Base-by-base conservation (phyloP, 2,113 vertebrate species). In the Clarias magur region DNA sequence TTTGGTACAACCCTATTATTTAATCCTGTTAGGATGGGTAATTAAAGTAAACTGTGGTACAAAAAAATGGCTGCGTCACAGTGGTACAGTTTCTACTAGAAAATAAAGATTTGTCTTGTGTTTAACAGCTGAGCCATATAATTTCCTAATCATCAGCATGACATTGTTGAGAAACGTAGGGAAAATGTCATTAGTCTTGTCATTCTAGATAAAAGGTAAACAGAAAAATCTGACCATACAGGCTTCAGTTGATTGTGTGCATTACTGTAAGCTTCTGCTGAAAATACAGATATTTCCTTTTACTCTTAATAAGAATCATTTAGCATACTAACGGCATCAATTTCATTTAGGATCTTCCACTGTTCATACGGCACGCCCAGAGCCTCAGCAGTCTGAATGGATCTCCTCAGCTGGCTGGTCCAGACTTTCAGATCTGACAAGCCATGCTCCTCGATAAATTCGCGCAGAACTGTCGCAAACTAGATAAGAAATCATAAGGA, bases 291-390 rank as follows among this genome's bases (percentile, higher is more conserved):
- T n/a, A n/a, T 0, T 75, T 5, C 38, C 5, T 75, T 53, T 53
- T 12, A 48, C 48, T 11, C 23, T 53, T 79, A 57, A 27, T 76
- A 80, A 80, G 78, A 7, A 17, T 59, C n/a, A 21, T 42, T 25
- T 81, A 30, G 30, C 27, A 48, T 78, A 95, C 98, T 96, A 90
- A 99, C 98, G 70, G 98, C 97, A 89, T 99, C 97, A 0, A 99
- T 98, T 92, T 99, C 98, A 0, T 99, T 99, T 89, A 99, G 96
- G 81, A 99, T 99, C 93, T 99, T 99, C 98, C 98, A 99, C 93
- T 99, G 98, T 89, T 99, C 98, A 0, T 99, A 99, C 0, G 97
- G 96, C 42, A 98, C 96, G 0, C 96, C 95, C 23, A 99, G 93
- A 73, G 95, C 96, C 91, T 99, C 98, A 0, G 98, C 98, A 0